Evolutionary conservation across 2,888 invertebrate genomes (phyloP), one percentile per base, ranked within the genome.

Genomic region (Therioaphis trifolii): DNA sequence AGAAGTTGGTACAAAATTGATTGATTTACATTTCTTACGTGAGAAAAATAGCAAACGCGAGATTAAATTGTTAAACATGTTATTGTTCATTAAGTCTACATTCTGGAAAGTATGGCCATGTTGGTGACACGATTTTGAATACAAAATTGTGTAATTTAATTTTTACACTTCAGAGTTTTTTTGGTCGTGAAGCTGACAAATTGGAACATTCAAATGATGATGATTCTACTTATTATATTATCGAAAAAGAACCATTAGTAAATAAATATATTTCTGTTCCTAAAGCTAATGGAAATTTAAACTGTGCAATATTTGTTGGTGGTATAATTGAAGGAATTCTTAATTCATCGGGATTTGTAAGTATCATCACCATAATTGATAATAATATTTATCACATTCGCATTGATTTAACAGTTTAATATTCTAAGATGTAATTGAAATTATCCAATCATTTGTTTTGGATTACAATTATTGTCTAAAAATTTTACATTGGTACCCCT

Each of bases 121-220:
- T 18, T 61, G 66, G 15, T 27, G n/a, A 61, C 9, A 58, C 63
- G 35, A 35, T 58, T 61, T 40, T 76, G 14, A 15, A 79, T 63
- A 24, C 12, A 61, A 74, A 76, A 52, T 4, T 21, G 12, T 58
- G 35, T 24, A 24, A 55, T 21, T 55, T 55, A 21, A 74, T 52
- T 84, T 61, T 85, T 61, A 40, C 27, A 35, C 52, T 90, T 91
- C 89, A 95, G 94, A 95, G 95, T 78, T 89, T 99, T 27, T 99
- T 98, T 91, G 98, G 98, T 2, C 95, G 96, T 88, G 99, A 99
- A 90, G 99, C 99, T 49, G 99, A 99, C 88, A 99, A 99, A 88
- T 89, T 99, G 86, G 99, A 99, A 88, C 97, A 98, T 89, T 97
- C 98, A 4, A 99, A 98, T 89, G 99, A 99, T 89, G 98, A 99